Base-by-base conservation (phyloP, 2,888 invertebrate genomes). In the Ormia ochracea region DNA sequence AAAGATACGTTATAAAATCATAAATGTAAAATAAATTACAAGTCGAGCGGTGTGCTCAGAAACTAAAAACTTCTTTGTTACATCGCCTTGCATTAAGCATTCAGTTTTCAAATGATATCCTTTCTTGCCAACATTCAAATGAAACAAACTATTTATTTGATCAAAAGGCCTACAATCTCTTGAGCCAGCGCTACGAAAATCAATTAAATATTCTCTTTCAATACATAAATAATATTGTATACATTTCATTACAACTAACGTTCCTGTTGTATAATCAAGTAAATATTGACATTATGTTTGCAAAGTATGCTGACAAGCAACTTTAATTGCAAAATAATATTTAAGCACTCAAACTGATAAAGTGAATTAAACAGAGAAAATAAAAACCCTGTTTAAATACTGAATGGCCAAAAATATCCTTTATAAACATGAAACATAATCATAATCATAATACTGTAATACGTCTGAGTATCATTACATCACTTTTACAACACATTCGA, bases 301-400 rank as follows among this genome's bases (percentile, higher is more conserved):
- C 56, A 56, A 54, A 66, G 43, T 72, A 43, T 36, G 43, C 38
- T 33, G 48, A 69, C 45, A 26, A 21, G 9, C 14, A 63, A 36
- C 36, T 65, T 68, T 76, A 80, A 80, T 80, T 76, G 56, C 52
- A 80, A 80, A 80, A 80, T 68, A 80, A 80, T 80, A 80, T 80
- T 80, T 80, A 80, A 76, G 21, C 61, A 76, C 61, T 58, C 43
- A 14, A 52, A 45, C 19, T 14, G 54, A 66, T 56, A 48, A 61
- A 63, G 10, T 17, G 33, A 14, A 23, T 10, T 12, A 36, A 28
- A 31, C 21, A 56, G 17, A 41, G 12, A 33, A 58, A 81, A 75
- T 45, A 58, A 17, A 74, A 69, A 59, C 36, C 38, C 36, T 31
- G 31, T 23, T n/a, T 26, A 56, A 74, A 58, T 33, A 69, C 19